Evolutionary conservation across 2,113 vertebrate species (phyloP).

Genomic region (Proteles cristata): DNA sequence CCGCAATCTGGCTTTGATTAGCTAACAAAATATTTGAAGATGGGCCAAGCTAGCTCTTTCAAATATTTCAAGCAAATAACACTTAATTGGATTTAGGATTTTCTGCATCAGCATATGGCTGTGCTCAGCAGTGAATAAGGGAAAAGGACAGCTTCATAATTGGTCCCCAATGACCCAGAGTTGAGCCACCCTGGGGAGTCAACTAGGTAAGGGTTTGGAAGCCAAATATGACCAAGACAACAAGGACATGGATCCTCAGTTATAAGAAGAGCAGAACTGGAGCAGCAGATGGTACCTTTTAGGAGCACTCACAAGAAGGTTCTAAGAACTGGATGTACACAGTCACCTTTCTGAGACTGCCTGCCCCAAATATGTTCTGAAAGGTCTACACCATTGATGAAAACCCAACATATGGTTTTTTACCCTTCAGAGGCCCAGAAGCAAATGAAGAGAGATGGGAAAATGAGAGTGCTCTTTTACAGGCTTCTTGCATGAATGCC

Average conservation of each 20-base stretch:
- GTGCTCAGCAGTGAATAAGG: neutral
- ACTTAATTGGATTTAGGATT: slow-evolving; percentile 70
- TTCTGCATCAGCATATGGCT: slow-evolving; percentile 27
- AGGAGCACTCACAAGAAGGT: neutral
- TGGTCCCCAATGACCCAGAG: slow-evolving; percentile 24
- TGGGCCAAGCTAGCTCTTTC: slow-evolving; percentile 81
- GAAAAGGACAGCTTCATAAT: slow-evolving; percentile 12
- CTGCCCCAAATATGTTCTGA: neutral
- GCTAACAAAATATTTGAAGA: slow-evolving; percentile 85
- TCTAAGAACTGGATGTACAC: neutral
- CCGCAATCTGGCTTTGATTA: slow-evolving; percentile 89
- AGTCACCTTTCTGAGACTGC: neutral
- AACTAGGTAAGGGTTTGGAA: neutral
- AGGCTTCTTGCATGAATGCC: neutral
- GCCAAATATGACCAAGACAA: neutral
- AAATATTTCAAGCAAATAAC: slow-evolving; percentile 81
- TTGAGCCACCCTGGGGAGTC: neutral
- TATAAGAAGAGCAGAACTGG: neutral
- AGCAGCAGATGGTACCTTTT: neutral
- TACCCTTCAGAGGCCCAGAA: neutral
- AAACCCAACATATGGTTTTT: neutral
- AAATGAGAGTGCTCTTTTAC: neutral
- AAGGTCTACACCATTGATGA: neutral
- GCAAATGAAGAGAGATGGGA: neutral
- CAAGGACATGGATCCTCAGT: neutral